phyloP scores from a whole-genome alignment of 2,797 vertebrate species.

The Crocidura indochinensis region DNA sequence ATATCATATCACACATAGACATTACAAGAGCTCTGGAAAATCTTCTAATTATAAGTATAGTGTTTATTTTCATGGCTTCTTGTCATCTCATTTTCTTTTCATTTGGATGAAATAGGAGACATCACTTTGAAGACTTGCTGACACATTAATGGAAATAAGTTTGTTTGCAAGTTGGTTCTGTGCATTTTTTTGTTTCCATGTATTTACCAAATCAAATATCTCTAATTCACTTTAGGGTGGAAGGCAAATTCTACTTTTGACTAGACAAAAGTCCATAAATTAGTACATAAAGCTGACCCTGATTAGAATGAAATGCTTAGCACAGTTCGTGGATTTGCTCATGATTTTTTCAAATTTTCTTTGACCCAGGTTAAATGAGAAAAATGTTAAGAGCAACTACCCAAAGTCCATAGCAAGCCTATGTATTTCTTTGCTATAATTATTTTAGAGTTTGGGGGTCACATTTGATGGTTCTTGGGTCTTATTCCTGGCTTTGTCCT shows the following conservation, averaged over 20 bases:
- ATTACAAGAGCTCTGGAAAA: constrained; percentile 29
- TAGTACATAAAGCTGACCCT: constrained; percentile 9
- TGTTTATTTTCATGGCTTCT: constrained; percentile 56
- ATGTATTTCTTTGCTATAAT: neutral
- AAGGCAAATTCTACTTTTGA: constrained; percentile 65
- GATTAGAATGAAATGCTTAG: neutral
- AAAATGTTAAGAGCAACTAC: neutral
- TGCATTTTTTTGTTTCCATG: constrained; percentile 62
- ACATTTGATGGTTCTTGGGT: too few species aligned
- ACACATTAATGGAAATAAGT: constrained; percentile 64
- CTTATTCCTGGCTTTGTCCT: too few species aligned
- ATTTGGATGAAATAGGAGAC: constrained; percentile 66
- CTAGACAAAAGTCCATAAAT: constrained; percentile 69
- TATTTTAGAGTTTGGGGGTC: neutral
- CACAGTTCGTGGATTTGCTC: neutral
- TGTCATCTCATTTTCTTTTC: constrained; percentile 61
- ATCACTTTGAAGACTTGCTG: constrained; percentile 64
- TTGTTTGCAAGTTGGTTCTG: constrained; percentile 44
- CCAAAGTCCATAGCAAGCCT: neutral
- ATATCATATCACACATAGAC: neutral
- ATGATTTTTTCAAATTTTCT: neutral
- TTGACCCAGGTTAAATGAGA: neutral
- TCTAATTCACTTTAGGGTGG: constrained; percentile 54
- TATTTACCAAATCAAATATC: constrained; percentile 19
- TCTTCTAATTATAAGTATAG: constrained; percentile 68